phyloP scores from a whole-genome alignment of 2,113 vertebrate species.

The Chinchilla lanigera region DNA sequence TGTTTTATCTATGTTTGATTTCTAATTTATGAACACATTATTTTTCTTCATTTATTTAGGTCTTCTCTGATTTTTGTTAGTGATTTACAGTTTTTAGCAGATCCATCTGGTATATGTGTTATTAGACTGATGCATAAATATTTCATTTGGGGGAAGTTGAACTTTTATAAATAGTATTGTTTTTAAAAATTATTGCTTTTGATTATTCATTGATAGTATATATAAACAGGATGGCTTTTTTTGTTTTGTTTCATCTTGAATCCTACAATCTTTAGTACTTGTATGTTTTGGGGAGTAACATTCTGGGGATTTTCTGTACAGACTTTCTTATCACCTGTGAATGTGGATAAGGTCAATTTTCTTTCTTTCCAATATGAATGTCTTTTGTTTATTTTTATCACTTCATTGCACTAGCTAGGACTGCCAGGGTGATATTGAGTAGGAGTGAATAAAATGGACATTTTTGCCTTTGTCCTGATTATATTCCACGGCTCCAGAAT shows the following conservation, averaged over 20 bases:
- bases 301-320: background rate
- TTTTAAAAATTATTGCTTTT: conserved; percentile 23
- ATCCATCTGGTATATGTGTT: background rate
- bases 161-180: background rate
- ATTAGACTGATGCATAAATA: background rate
- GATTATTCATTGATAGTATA: background rate
- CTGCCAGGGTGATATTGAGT: background rate
- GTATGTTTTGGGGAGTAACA: background rate
- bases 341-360: background rate
- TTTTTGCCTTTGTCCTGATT: background rate
- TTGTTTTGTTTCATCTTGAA: background rate
- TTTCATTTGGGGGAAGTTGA: background rate
- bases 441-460: background rate
- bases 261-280: background rate
- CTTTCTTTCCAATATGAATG: background rate
- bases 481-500: background rate
- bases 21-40: background rate
- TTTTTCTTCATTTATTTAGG: background rate
- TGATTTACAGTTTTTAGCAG: background rate
- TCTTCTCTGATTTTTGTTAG: background rate
- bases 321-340: background rate
- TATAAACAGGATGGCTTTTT: background rate
- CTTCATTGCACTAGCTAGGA: background rate
- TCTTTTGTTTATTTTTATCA: conserved; percentile 12
- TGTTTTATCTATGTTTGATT: background rate